phyloP scores from a whole-genome alignment of 2,113 vertebrate species.

The Zosterops borbonicus region DNA sequence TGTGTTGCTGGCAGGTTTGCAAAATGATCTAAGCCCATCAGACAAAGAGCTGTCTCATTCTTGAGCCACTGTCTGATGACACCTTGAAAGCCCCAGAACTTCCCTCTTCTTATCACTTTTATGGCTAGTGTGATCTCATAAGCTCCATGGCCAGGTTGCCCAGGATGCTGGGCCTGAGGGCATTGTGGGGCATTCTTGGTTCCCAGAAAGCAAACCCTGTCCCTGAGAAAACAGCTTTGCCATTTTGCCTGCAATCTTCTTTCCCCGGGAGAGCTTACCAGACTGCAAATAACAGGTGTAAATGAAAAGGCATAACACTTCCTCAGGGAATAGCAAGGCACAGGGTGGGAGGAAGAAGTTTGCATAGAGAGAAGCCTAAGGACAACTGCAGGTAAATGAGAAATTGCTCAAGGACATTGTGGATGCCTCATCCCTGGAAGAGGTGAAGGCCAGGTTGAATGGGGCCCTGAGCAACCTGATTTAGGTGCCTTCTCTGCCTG shows the following conservation, averaged over 20 bases:
- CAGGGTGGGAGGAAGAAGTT: neutral
- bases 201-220: neutral
- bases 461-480: neutral
- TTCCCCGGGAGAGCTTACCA: neutral
- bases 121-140: neutral
- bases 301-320: neutral
- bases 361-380: neutral
- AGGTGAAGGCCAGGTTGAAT: neutral
- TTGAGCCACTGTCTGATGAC: neutral
- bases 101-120: neutral
- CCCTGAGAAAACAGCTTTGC: neutral
- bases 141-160: neutral
- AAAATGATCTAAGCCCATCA: neutral
- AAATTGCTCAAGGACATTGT: neutral
- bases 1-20: neutral
- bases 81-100: neutral
- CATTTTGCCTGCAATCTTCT: neutral
- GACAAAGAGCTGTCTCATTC: neutral
- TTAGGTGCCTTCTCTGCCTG: neutral
- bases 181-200: neutral
- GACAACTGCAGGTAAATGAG: neutral
- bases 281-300: neutral
- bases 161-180: neutral
- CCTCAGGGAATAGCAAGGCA: accelerated
- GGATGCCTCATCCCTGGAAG: neutral